Evolutionary conservation across 2,113 vertebrate species (phyloP).

Genomic region (Zosterops borbonicus): DNA sequence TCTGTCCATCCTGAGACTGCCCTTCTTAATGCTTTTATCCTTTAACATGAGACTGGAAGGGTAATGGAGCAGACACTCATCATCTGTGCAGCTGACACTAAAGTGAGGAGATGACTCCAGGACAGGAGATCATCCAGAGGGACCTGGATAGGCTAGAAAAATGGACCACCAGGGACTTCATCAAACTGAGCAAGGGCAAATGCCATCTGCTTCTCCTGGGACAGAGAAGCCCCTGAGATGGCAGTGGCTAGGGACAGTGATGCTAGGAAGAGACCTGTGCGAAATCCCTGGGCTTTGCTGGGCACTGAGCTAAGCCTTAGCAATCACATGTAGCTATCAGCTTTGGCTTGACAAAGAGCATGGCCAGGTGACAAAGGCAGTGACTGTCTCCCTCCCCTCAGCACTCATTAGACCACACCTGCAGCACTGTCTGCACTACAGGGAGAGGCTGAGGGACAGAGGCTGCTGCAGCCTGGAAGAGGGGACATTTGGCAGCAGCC

Average conservation of each 20-base stretch:
- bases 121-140: background rate
- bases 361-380: background rate
- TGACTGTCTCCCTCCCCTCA: background rate
- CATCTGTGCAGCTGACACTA: background rate
- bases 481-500: background rate
- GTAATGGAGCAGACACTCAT: accelerated
- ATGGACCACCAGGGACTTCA: background rate
- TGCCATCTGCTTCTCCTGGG: background rate
- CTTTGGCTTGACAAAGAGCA: background rate
- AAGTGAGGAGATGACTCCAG: background rate
- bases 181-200: background rate
- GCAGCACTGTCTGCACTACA: background rate
- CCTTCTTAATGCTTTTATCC: accelerated
- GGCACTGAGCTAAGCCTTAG: background rate
- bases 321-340: background rate
- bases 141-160: background rate
- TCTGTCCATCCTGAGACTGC: background rate
- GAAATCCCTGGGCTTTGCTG: background rate
- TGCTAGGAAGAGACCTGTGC: background rate
- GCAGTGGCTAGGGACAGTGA: background rate
- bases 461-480: background rate
- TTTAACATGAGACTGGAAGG: background rate
- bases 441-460: background rate
- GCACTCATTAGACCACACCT: background rate
- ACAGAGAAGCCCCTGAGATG: background rate